Base-by-base conservation (phyloP, 2,888 invertebrate species). In the Agrochola lychnidis region DNA sequence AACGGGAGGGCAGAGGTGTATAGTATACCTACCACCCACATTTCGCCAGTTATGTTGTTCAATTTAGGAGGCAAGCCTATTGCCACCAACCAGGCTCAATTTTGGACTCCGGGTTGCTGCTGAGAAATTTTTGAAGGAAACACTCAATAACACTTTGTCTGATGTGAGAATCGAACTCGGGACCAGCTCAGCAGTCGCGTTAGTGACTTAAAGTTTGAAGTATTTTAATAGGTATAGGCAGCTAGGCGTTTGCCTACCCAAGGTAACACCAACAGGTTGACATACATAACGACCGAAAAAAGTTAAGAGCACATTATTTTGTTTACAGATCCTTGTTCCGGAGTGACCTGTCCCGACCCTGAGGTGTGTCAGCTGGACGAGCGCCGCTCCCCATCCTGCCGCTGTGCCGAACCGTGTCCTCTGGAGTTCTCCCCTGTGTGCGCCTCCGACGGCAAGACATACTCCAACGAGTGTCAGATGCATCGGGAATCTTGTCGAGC, bases 331-430 rank as follows among this genome's bases (percentile, higher is more conserved):
- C 99, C 99, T 5, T 99, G 99, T 93, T 97, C 98, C 59, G 98
- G 97, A 77, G 97, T 98, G 78, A 97, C 97, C 88, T 99, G 99
- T 94, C 97, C 98, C 16, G 97, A 98, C 87, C 98, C 98, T 48
- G 98, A 99, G 95, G 97, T 98, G 89, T 99, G 99, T 94, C 98
- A 98, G 93, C 95, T 99, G 91, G 98, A 98, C 95, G 97, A 97
- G 70, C 97, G 97, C 64, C 97, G 99, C 51, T 97, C 98, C 84
- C 98, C 99, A 0, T 97, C 97, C 76, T 99, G 99, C 92, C 97
- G 98, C 75, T 99, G 99, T 92, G 98, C 98, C 69, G 98, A 98
- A 90, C 97, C 98, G 66, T 98, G 98, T 88, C 98, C 98, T 7
- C 97, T 98, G 71, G 98, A 98, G 92, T 98, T 98, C 93, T 97